Evolutionary conservation across 1,140 invertebrate species (phyloP).

Genomic region (Yoshiicerus persimilis): DNA sequence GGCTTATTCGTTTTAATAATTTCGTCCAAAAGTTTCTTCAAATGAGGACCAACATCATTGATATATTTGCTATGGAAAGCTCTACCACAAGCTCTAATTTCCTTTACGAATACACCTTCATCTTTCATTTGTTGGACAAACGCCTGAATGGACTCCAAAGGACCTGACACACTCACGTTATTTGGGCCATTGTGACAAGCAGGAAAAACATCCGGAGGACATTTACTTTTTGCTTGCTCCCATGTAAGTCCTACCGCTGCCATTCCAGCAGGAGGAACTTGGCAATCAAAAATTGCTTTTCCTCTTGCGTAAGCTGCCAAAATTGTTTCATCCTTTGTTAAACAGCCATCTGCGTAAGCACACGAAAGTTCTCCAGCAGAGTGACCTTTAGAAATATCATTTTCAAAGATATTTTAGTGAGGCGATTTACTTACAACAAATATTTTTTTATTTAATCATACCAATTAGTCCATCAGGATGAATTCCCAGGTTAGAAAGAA

Average conservation of each 20-base stretch:
- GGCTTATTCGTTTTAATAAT: slow-evolving; percentile 65
- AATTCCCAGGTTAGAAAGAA: slow-evolving; percentile 72
- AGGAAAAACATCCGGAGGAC: slow-evolving; percentile 63
- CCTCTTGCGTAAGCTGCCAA: slow-evolving; percentile 74
- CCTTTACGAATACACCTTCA: slow-evolving; percentile 24
- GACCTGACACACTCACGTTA: slow-evolving; percentile 62
- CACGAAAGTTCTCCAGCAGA: slow-evolving; percentile 93
- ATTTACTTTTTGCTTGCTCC: slow-evolving; percentile 75
- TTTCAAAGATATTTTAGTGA: slow-evolving; percentile 67
- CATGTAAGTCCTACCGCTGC: slow-evolving; percentile 73
- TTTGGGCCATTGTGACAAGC: slow-evolving; percentile 31
- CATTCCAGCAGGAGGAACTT: slow-evolving; percentile 60
- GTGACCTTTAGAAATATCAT: slow-evolving; percentile 87
- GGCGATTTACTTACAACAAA: slow-evolving; percentile 73
- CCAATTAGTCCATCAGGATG: slow-evolving; percentile 80
- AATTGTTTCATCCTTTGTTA: slow-evolving; percentile 89
- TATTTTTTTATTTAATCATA: slow-evolving; percentile 86
- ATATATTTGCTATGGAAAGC: slow-evolving; percentile 58
- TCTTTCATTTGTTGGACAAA: background rate
- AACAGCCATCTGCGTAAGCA: slow-evolving; percentile 93
- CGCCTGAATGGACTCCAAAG: slow-evolving; percentile 80
- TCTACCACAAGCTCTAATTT: background rate
- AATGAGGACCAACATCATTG: slow-evolving; percentile 52
- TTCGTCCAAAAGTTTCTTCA: slow-evolving; percentile 59
- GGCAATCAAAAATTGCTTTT: slow-evolving; percentile 59